Base-by-base conservation (phyloP, 2,888 invertebrate species). In the Philhelius pedissequus region DNA sequence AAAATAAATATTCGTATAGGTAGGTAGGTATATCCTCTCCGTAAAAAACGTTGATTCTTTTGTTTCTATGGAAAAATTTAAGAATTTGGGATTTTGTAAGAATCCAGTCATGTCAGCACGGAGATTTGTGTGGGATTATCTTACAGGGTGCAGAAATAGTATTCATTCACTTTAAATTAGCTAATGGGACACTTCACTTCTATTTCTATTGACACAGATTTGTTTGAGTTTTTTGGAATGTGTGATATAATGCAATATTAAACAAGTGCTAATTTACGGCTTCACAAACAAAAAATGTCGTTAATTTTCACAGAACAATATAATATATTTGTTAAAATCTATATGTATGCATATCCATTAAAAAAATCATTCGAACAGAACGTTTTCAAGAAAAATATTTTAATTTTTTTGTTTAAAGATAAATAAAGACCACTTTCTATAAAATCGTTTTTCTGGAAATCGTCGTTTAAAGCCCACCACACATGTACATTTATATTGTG, bases 61-160 rank as follows among this genome's bases (percentile, higher is more conserved):
- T 22, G 13, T 13, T 64, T 27, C 11, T 43, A 22, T 64, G 64
- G 45, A 48, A 25, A 22, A 13, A 54, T 30, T 56, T 30, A 48
- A 62, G 60, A 71, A 64, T 45, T 64, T 43, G 4, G 2, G 38
- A 11, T 56, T 77, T 70, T 30, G 48, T 64, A 64, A 64, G 71
- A 64, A 64, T 56, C 58, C 35, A 56, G 56, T 40, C 8, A 30
- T 66, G 66, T 60, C 78, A 73, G 9, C 11, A 54, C 18, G 60
- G 62, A 62, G n/a, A 40, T 30, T 35, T 52, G 74, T 66, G 74
- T 66, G 66, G 68, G 69, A 76, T 32, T 60, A 60, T 60, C 50
- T 9, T 43, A 22, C 27, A 32, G 30, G 18, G 27, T 18, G 45
- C 18, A 38, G 71, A 50, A 27, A 9, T 38, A n/a, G 48, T 58